Base-by-base conservation (phyloP, 2,797 vertebrate genomes). In the Heliangelus exortis region DNA sequence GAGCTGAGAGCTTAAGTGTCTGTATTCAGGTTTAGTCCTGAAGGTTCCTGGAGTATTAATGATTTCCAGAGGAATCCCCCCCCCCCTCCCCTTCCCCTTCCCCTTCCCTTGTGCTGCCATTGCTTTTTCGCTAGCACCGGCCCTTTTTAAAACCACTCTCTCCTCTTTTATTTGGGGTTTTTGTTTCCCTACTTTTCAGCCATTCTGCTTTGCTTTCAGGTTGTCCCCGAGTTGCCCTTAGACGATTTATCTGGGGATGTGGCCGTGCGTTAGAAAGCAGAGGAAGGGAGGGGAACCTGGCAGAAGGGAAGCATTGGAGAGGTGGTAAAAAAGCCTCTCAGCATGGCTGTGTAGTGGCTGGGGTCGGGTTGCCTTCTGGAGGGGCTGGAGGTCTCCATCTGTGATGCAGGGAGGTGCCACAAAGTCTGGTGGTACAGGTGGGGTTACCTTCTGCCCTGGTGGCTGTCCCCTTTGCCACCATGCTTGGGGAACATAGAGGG, bases 1-100 rank as follows among this genome's bases (percentile, higher is more conserved):
- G 98, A 97, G 98, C 98, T 97, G 98, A 97, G 97, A 98, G 98
- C 98, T 98, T 97, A 98, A 98, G 98, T 98, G 98, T 98, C 98
- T 98, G 98, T 98, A 98, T 98, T 98, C 98, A 98, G 98, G 98
- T 98, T 98, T 97, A 96, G 97, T 97, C 98, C 96, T 96, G 90
- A 92, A 96, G 96, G 80, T 92, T 97, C 92, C 89, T 76, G 84
- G 92, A 83, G 96, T 92, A 97, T 96, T 97, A 95, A 97, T 89
- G 93, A 96, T 96, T 97, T 97, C 93, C 90, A 86, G 80, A 87
- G 95, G 90, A 93, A 96, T 96, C 92, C 23, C 76, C 59, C 78
- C 75, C 65, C 36, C 51, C 39, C n/a, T n/a, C n/a, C n/a, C n/a
- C n/a, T n/a, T 36, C 13, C 62, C 48, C 72, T 68, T 74, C 51